A percentile compares a stretch with the other conserved stretches of the same genome.
Evolutionary conservation across 1,140 invertebrate genomes (phyloP).

Genomic region (Drosophila watanabei): DNA sequence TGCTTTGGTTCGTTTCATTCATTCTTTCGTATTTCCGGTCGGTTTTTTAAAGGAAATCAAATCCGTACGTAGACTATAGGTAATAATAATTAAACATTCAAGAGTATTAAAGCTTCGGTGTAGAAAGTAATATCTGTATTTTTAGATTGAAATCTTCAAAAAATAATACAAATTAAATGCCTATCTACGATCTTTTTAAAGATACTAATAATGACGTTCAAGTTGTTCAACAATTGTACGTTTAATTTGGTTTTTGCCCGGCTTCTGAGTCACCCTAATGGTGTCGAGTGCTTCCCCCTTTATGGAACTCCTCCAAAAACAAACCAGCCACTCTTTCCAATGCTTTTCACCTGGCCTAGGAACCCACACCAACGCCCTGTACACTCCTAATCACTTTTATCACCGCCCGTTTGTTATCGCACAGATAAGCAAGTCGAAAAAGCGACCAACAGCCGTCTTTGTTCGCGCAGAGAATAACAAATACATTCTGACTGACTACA

Average conservation of each 20-base stretch:
- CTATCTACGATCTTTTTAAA: background rate
- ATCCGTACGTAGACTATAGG: too few relatives aligned
- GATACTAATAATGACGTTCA: background rate
- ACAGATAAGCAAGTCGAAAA: conserved; percentile 53
- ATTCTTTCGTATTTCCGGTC: background rate
- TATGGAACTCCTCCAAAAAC: background rate
- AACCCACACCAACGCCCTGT: conserved; percentile 4
- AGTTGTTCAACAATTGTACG: background rate
- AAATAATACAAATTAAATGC: background rate
- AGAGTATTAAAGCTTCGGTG: background rate
- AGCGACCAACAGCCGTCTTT: conserved; percentile 42
- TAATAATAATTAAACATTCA: background rate
- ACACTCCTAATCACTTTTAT: conserved; percentile 76
- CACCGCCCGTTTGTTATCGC: conserved; percentile 59
- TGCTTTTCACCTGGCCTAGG: conserved; percentile 4
- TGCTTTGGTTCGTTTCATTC: background rate
- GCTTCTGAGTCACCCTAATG: conserved; percentile 22
- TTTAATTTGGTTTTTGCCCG: background rate
- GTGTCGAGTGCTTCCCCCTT: background rate
- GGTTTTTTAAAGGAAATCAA: background rate
- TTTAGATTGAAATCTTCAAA: background rate
- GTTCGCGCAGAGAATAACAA: conserved; percentile 37
- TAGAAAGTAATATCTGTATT: background rate
- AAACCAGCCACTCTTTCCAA: background rate
- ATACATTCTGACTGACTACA: conserved; percentile 23